These are phyloP conservation scores for Amphiprion percula DNA, from an alignment of 2,113 vertebrate genomes.

Conservation along the genomic window DNA sequence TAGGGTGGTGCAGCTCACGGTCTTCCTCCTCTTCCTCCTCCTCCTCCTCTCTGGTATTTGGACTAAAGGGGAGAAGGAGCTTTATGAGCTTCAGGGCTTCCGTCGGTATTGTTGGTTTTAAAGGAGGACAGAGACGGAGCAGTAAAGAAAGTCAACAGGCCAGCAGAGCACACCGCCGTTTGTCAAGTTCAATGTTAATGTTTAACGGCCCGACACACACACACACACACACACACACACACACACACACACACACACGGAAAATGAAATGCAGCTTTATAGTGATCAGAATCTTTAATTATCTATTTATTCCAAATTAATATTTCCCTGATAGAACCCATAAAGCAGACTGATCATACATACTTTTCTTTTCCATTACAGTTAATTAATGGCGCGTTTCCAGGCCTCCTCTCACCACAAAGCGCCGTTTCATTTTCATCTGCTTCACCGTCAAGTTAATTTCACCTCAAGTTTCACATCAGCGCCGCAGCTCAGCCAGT, in stretches of 20 bases:
- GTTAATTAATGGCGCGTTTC: no score
- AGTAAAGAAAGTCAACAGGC: conserved; percentile 77
- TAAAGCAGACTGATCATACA: not conserved
- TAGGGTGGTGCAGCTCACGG: not conserved
- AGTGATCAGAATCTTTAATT: not conserved
- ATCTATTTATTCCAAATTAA: not conserved
- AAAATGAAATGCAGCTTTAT: conserved; percentile 6
- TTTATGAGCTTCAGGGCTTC: conserved; percentile 74
- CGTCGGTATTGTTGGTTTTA: conserved; percentile 71
- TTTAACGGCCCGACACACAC: conserved; percentile 44
- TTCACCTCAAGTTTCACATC: no score
- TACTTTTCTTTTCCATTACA: no score
- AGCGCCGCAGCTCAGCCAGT: no score
- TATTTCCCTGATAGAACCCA: not conserved
- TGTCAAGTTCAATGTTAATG: conserved; percentile 84
- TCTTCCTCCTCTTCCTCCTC: conserved; percentile 17
- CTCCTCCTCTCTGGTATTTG: conserved; percentile 62
- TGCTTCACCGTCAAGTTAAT: not conserved
- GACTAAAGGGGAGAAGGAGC: conserved; percentile 57
- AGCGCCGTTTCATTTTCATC: not conserved
- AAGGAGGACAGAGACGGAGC: conserved; percentile 62
- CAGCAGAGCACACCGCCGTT: conserved; percentile 65
- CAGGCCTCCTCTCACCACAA: not conserved
- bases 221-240: conserved; percentile 39
- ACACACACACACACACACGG: conserved; percentile 1